Evolutionary conservation across 2,888 invertebrate species (phyloP).

Genomic region (Acrocyrtus sp.): DNA sequence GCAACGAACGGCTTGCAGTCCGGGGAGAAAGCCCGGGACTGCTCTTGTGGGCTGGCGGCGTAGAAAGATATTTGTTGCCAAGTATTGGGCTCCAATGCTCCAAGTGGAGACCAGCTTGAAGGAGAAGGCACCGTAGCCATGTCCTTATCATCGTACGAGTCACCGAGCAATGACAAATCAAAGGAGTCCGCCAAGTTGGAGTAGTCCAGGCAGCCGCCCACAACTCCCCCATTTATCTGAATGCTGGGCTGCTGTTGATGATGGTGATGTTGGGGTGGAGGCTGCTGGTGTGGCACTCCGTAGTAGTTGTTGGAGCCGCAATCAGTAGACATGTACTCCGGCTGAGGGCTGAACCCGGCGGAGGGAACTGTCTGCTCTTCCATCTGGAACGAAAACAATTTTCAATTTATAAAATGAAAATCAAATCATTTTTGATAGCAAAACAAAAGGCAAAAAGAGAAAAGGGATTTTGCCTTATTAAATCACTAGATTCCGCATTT

Average conservation of each 20-base stretch:
- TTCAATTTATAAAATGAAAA: neutral
- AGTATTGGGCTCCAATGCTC: conserved; percentile 52
- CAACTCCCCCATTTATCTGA: no score
- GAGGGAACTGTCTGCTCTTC: conserved; percentile 81
- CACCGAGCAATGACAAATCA: conserved; percentile 61
- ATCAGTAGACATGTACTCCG: conserved; percentile 66
- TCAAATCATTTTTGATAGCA: neutral
- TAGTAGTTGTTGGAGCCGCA: conserved; percentile 20
- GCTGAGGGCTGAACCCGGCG: conserved; percentile 80
- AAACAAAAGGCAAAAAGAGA: neutral
- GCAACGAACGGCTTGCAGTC: conserved; percentile 44
- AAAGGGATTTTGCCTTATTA: neutral
- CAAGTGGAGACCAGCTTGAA: conserved; percentile 55
- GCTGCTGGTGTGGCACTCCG: conserved; percentile 65
- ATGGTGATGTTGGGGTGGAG: conserved; percentile 66
- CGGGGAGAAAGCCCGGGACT: conserved; percentile 57
- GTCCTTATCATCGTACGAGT: conserved; percentile 59
- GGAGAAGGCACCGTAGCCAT: conserved; percentile 63
- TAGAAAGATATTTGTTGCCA: conserved; percentile 62
- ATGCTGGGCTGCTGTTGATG: conserved; percentile 18
- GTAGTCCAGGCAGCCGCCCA: conserved; percentile 47
- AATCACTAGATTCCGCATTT: neutral
- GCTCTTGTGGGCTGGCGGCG: conserved; percentile 57
- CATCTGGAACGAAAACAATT: conserved; percentile 73
- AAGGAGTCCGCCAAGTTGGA: conserved; percentile 60